Evolutionary conservation across 2,113 vertebrate genomes (phyloP).

Genomic region (Hippocampus barbouri): DNA sequence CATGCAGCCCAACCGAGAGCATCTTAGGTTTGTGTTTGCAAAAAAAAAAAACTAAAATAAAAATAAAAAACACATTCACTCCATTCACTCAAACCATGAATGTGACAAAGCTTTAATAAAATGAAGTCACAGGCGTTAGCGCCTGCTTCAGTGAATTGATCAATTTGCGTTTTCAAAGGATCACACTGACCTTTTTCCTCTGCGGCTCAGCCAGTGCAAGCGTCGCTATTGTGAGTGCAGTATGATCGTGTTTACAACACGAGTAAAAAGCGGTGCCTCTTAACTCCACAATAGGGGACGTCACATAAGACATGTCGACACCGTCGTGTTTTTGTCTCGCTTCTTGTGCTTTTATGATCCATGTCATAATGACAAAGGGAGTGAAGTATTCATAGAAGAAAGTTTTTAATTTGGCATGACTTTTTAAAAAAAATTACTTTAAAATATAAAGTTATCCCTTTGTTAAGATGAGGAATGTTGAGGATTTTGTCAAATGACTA

Average conservation of each 20-base stretch:
- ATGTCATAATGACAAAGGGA: slow-evolving; percentile 8
- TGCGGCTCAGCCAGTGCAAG: background rate
- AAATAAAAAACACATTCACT: background rate
- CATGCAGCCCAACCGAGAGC: slow-evolving; percentile 19
- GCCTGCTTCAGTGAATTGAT: slow-evolving; percentile 13
- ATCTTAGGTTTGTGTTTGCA: slow-evolving; percentile 18
- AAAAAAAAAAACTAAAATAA: slow-evolving; percentile 17
- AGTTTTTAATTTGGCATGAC: too few species aligned
- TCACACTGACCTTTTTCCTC: background rate
- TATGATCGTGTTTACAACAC: slow-evolving; percentile 20
- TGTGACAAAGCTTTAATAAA: slow-evolving; percentile 10
- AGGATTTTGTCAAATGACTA: background rate
- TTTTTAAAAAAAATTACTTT: too few species aligned
- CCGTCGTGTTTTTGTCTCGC: slow-evolving; percentile 5
- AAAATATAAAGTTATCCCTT: background rate
- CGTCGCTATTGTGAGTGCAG: slow-evolving; percentile 1
- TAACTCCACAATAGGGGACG: slow-evolving; percentile 11
- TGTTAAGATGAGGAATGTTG: background rate
- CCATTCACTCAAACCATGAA: background rate
- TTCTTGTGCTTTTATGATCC: slow-evolving; percentile 11
- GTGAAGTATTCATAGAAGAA: background rate
- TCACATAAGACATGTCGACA: background rate
- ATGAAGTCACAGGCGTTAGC: slow-evolving; percentile 22
- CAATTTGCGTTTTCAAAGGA: slow-evolving; percentile 8
- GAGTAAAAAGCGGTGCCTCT: slow-evolving; percentile 17